Base-by-base conservation (phyloP, 1,140 invertebrate species). In the Drosophila setifemur region DNA sequence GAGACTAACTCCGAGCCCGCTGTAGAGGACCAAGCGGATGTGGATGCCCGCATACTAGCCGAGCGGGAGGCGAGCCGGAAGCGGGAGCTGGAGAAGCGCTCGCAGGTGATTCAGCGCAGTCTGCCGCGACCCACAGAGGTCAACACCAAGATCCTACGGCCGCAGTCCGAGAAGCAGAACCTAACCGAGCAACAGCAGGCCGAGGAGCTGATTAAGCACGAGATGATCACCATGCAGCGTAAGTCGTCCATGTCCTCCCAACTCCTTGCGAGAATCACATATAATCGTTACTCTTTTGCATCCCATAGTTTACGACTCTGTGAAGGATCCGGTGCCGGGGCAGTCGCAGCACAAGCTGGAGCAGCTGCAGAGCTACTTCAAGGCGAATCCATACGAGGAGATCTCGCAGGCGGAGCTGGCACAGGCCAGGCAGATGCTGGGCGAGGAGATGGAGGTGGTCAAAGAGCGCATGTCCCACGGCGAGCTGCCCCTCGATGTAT, bases 181-280 rank as follows among this genome's bases (percentile, higher is more conserved):
- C 92, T 98, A 3, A 96, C 94, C n/a, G 96, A 97, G 71, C 92
- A 98, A 35, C 97, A 98, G 90, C 96, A 97, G 93, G 97, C 98
- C 14, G 98, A 99, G 92, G 98, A 99, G 91, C 89, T 99, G 19
- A 98, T 99, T 42, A 99, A 99, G 91, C 93, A 94, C 58, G 98
- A 99, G 92, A 99, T 99, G 97, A 93, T 98, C 19, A 95, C 95
- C 4, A 98, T 99, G 97, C 90, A 99, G 31, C 95, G 78, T 82
- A 19, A 73, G 78, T 77, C 29, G 2, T 23, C 6, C 12, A 1
- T 1, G 0, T 8, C 8, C 1, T 21, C 4, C 14, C 19, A n/a
- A n/a, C n/a, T n/a, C 9, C 0, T 14, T 5, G 0, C n/a, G n/a
- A n/a, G 9, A 57, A 19, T 19, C 11, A 0, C 7, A n/a, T 21